Evolutionary conservation across 2,113 vertebrate species (phyloP).

Genomic region (Corythornis vintsioides): DNA sequence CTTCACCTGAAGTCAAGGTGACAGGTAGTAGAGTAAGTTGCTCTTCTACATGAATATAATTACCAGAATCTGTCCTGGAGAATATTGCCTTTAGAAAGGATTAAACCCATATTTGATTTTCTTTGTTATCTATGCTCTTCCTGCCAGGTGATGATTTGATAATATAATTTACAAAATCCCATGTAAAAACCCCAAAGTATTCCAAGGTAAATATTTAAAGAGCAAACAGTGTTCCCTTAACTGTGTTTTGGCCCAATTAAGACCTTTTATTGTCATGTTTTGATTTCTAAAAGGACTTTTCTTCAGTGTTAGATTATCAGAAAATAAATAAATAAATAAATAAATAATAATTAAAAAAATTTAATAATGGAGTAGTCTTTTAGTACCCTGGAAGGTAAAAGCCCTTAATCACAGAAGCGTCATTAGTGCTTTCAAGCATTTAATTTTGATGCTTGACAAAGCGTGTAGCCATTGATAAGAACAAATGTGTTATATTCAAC

Average conservation of each 20-base stretch:
- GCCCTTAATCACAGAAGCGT: slow-evolving; percentile 76
- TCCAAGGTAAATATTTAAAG: not conserved
- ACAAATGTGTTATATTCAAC: slow-evolving; percentile 62
- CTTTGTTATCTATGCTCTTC: not conserved
- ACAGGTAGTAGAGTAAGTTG: not conserved
- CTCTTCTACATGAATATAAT: not conserved
- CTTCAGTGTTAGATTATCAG: not conserved
- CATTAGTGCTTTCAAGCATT: slow-evolving; percentile 77
- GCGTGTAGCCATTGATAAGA: slow-evolving; percentile 72
- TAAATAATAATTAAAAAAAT: slow-evolving; percentile 13
- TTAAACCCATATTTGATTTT: not conserved
- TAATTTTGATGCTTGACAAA: slow-evolving; percentile 79
- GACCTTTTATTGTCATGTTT: slow-evolving; percentile 1
- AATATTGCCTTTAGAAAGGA: not conserved
- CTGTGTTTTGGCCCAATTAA: not conserved
- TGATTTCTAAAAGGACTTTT: slow-evolving; percentile 12
- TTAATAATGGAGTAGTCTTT: slow-evolving; percentile 69
- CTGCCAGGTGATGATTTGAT: not conserved
- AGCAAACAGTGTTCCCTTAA: not conserved
- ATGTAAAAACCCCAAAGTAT: not conserved
- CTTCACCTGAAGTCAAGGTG: not conserved
- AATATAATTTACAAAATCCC: not conserved
- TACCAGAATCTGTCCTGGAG: not conserved
- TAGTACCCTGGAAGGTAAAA: slow-evolving; percentile 67
- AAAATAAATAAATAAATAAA: slow-evolving; percentile 49